Conservation (phyloP, 2,113 vertebrate genomes). For the Phaethornis superciliosus region DNA sequence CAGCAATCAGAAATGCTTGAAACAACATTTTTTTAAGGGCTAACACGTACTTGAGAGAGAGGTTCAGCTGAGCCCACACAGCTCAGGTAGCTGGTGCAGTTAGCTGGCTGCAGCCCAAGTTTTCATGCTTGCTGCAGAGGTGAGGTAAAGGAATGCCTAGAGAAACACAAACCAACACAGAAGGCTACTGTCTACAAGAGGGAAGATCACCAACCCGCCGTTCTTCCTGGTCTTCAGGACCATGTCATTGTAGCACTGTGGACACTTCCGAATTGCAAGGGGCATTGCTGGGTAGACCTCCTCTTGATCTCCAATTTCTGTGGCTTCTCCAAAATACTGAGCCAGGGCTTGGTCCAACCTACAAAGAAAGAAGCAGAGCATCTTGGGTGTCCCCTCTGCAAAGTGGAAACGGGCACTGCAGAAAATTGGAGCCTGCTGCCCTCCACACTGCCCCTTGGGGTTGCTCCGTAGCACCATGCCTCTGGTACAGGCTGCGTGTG, state of each 20-base stretch:
- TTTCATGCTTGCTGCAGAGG: not conserved
- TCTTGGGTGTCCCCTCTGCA: not conserved
- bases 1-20: not conserved
- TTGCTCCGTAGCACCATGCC: not conserved
- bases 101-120: not conserved
- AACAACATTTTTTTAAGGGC: not conserved
- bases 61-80: not conserved
- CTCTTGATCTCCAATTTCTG: conserved; percentile 74
- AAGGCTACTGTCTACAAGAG: not conserved
- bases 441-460: not conserved
- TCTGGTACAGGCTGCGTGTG: not conserved
- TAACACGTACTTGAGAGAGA: not conserved
- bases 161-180: not conserved
- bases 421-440: not conserved
- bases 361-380: not conserved
- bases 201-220: conserved; percentile 79
- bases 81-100: not conserved
- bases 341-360: conserved; percentile 93
- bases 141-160: not conserved
- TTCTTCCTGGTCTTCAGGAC: conserved; percentile 90
- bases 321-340: conserved; percentile 87
- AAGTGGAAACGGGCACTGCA: not conserved
- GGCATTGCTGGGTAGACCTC: conserved; percentile 82
- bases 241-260: conserved; percentile 91
- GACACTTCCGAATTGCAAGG: conserved; percentile 86